These are phyloP conservation scores for Sylvilagus bachmani DNA, from an alignment of 2,113 vertebrate genomes.

Conservation along the genomic window DNA sequence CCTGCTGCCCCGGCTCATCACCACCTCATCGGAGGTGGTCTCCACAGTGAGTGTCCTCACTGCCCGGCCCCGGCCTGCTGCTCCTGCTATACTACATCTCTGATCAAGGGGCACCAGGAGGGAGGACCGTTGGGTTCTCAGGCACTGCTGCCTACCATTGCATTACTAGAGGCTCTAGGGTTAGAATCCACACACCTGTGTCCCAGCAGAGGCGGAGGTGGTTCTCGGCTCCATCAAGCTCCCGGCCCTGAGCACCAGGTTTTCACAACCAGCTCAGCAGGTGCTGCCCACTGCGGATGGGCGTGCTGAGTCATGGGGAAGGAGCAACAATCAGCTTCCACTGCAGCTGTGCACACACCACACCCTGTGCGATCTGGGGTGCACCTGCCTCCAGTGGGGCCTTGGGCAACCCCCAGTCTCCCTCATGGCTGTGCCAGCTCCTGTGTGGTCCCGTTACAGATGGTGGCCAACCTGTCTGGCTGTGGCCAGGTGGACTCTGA, in stretches of 20 bases:
- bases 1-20: slow-evolving; percentile 67
- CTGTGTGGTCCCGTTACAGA: slow-evolving; percentile 77
- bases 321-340: too few species aligned
- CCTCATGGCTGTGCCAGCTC: neutral
- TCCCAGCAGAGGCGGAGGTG: neutral
- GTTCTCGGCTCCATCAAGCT: neutral
- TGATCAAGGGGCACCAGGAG: neutral
- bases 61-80: neutral
- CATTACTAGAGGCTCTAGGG: neutral
- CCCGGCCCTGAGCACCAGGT: fast-evolving
- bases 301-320: neutral
- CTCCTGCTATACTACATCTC: too few species aligned
- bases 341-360: neutral
- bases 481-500: slow-evolving; percentile 86
- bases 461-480: slow-evolving; percentile 83
- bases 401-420: neutral
- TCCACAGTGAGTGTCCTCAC: slow-evolving; percentile 48
- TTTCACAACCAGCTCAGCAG: neutral
- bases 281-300: neutral
- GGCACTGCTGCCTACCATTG: neutral
- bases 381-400: neutral
- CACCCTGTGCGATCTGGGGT: too few species aligned
- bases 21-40: neutral
- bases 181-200: neutral
- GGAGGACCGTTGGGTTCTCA: neutral